Conservation (phyloP, 2,113 vertebrate genomes). For the Sebastes schlegelii region DNA sequence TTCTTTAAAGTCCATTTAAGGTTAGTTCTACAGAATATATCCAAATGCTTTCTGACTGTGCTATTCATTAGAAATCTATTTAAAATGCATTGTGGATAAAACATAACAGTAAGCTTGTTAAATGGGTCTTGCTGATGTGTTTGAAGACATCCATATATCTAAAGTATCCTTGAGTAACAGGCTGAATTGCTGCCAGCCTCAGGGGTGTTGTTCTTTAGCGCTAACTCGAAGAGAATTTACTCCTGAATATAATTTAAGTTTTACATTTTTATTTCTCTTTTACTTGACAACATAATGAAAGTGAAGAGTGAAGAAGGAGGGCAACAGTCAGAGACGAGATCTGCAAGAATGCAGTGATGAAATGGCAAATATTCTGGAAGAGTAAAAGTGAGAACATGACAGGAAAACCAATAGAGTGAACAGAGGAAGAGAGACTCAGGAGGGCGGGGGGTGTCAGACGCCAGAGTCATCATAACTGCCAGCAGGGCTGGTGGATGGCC, state of each 20-base stretch:
- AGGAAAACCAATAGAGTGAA: constrained; percentile 18
- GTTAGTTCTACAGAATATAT: neutral
- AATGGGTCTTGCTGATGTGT: neutral
- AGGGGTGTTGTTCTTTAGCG: neutral
- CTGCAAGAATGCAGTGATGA: neutral
- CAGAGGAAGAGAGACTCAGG: constrained; percentile 34
- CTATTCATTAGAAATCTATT: neutral
- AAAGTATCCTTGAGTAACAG: neutral
- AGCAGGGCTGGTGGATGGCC: constrained; percentile 12
- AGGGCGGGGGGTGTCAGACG: neutral
- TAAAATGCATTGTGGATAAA: neutral
- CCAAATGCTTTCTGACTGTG: neutral
- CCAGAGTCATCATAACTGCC: constrained; percentile 19
- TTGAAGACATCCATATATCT: neutral
- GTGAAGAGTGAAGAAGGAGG: neutral
- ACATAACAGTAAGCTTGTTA: neutral
- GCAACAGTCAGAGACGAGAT: neutral
- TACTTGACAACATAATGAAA: neutral
- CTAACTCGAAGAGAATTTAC: neutral
- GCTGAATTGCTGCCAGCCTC: neutral
- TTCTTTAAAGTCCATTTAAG: neutral
- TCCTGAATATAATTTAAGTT: neutral
- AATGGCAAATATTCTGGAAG: constrained; percentile 9
- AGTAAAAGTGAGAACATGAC: constrained; percentile 35
- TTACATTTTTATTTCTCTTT: neutral